Conservation (phyloP, 2,113 vertebrate genomes). For the Plotosus lineatus region DNA sequence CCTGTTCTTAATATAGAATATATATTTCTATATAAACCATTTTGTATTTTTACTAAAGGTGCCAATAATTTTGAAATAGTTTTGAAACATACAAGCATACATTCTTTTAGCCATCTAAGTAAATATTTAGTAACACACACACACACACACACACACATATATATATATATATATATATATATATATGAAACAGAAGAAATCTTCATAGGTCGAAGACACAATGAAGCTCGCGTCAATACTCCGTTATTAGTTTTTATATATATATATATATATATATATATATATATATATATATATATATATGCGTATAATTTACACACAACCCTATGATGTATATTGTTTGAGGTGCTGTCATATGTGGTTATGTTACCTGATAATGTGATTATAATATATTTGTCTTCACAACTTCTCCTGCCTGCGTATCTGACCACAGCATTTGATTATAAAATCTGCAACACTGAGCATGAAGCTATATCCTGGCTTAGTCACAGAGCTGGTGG, state of each 20-base stretch:
- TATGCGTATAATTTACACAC: no score
- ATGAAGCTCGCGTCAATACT: no score
- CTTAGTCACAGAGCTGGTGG: slow-evolving; percentile 26
- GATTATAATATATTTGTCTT: slow-evolving; percentile 19
- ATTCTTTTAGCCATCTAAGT: background rate
- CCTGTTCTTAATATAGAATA: no score
- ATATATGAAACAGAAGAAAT: no score
- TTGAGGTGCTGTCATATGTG: background rate
- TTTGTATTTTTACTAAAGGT: background rate
- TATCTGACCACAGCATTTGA: slow-evolving; percentile 15
- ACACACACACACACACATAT: no score
- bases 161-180: no score
- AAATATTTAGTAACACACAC: no score
- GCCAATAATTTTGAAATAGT: background rate
- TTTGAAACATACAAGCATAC: background rate
- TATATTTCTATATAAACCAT: background rate
- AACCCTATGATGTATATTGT: background rate
- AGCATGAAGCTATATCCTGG: background rate
- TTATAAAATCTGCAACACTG: slow-evolving; percentile 20
- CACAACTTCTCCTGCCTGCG: slow-evolving; percentile 2
- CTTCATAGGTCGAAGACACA: no score
- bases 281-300: no score
- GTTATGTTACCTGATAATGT: slow-evolving; percentile 15
- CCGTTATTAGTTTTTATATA: no score
- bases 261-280: no score